Evolutionary conservation across 1,140 invertebrate species (phyloP).

Genomic region (Hypsibius dujardini): DNA sequence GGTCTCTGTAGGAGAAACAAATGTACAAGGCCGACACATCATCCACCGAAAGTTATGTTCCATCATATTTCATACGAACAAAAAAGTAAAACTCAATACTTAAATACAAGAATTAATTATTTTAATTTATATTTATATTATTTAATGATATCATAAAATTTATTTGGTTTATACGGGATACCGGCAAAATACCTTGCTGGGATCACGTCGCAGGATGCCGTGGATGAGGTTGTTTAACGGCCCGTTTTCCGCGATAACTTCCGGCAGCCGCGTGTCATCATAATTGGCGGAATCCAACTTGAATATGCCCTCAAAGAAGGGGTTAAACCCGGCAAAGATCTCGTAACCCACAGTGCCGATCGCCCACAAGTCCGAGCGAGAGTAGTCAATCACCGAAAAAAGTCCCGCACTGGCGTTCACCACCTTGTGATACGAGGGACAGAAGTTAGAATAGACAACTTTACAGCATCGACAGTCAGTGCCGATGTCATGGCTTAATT

Average conservation of each 20-base stretch:
- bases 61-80: constrained; percentile 13
- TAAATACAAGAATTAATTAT: constrained; percentile 26
- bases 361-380: constrained; percentile 65
- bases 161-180: neutral
- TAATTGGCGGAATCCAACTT: constrained; percentile 27
- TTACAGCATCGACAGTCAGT: constrained; percentile 16
- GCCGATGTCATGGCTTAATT: constrained; percentile 13
- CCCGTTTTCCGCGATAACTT: constrained; percentile 37
- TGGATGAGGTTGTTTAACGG: constrained; percentile 44
- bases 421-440: constrained; percentile 32
- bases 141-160: neutral
- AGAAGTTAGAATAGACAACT: constrained; percentile 10
- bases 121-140: constrained; percentile 10
- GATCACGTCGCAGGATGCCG: constrained; percentile 46
- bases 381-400: constrained; percentile 54
- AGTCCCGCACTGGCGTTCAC: constrained; percentile 44
- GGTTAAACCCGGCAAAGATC: constrained; percentile 58
- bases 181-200: constrained; percentile 37
- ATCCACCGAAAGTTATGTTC: constrained; percentile 22
- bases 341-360: constrained; percentile 63
- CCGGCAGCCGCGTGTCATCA: constrained; percentile 46
- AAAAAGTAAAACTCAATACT: constrained; percentile 20
- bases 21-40: constrained; percentile 17
- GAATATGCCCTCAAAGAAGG: constrained; percentile 42
- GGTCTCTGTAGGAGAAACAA: constrained; percentile 40